Conservation (phyloP, 2,888 invertebrate genomes). For the Sipunculus nudus region DNA sequence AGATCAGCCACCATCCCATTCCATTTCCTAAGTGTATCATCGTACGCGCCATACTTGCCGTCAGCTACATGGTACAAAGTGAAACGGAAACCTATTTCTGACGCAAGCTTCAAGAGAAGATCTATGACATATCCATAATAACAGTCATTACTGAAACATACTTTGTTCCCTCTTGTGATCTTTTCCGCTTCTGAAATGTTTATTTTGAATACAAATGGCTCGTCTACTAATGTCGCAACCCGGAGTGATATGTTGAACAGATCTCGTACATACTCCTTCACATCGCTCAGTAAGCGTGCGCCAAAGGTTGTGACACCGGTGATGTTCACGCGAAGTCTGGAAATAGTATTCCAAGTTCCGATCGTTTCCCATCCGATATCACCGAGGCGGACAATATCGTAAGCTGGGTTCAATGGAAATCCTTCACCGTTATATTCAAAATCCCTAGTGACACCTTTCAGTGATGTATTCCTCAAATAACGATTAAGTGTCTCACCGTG, state of each 20-base stretch:
- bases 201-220: constrained; percentile 85
- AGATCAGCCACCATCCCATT: constrained; percentile 67
- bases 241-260: constrained; percentile 85
- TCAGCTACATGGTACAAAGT: constrained; percentile 80
- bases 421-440: background rate
- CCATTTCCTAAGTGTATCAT: constrained; percentile 66
- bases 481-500: too few relatives aligned
- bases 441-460: background rate
- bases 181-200: background rate
- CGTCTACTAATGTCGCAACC: constrained; percentile 87
- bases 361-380: constrained; percentile 11
- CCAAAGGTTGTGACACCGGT: constrained; percentile 6
- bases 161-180: constrained; percentile 70
- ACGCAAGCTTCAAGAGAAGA: constrained; percentile 80
- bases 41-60: constrained; percentile 75
- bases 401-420: constrained; percentile 49
- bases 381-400: constrained; percentile 6
- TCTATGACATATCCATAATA: constrained; percentile 77
- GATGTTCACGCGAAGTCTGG: constrained; percentile 11
- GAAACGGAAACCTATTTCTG: constrained; percentile 81
- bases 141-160: constrained; percentile 79
- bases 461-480: too few relatives aligned
- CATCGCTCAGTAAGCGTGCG: constrained; percentile 9
- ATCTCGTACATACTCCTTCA: constrained; percentile 32
- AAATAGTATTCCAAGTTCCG: background rate